Conservation (phyloP, 2,797 vertebrate genomes). For the Otolemur crassicaudatus region DNA sequence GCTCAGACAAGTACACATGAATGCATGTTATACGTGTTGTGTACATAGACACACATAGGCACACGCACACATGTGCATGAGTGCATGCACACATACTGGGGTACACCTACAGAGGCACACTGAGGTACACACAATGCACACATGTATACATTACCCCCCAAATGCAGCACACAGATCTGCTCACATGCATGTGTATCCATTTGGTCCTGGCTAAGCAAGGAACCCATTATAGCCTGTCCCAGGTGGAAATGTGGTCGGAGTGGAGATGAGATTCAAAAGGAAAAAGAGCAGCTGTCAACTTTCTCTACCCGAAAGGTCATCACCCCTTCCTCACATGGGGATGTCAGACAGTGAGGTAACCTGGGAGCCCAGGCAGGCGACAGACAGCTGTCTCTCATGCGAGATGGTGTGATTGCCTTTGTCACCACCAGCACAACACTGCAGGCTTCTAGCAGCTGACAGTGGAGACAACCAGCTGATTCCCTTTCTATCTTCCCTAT, state of each 20-base stretch:
- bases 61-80: neutral
- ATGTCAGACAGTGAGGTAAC: accelerated
- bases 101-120: neutral
- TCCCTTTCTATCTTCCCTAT: accelerated
- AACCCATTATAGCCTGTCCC: accelerated
- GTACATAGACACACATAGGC: neutral
- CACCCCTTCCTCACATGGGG: accelerated
- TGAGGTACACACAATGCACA: too few species aligned
- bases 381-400: accelerated
- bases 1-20: too few species aligned
- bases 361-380: neutral
- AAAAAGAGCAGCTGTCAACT: neutral
- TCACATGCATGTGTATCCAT: too few species aligned
- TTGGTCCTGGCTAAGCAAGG: neutral
- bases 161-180: neutral
- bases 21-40: neutral
- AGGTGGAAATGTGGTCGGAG: neutral
- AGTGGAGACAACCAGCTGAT: accelerated
- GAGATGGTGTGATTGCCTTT: too few species aligned
- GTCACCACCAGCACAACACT: neutral
- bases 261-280: neutral
- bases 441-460: neutral
- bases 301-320: neutral
- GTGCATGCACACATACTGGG: neutral
- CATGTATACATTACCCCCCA: too few species aligned